phyloP scores from a whole-genome alignment of 53 echinoderm and acorn worm species.

The Luidia sarsii region DNA sequence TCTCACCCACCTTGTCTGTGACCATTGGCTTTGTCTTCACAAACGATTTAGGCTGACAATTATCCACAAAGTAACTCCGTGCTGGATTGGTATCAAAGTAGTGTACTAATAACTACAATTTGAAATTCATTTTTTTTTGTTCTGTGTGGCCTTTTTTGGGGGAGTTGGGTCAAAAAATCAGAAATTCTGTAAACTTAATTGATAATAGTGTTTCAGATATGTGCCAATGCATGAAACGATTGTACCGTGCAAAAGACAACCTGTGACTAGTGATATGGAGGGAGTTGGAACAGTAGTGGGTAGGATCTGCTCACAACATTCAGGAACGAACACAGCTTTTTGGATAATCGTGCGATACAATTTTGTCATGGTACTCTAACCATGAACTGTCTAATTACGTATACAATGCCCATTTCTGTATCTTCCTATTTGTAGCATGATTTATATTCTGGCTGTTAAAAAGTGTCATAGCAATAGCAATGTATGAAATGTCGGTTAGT shows the following conservation, averaged over 20 bases:
- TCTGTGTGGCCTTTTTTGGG: not conserved
- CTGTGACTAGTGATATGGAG: not conserved
- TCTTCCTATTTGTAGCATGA: not conserved
- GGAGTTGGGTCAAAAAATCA: not conserved
- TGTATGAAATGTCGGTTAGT: constrained; percentile 1
- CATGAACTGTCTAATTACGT: not conserved
- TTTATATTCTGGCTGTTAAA: not conserved
- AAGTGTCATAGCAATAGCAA: not conserved
- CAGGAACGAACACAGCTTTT: not conserved
- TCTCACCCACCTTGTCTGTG: not conserved
- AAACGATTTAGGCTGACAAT: not conserved
- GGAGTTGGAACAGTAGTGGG: not conserved
- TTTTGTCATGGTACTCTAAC: not conserved
- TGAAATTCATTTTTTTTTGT: not conserved
- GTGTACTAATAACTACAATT: not conserved
- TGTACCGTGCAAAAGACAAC: not conserved
- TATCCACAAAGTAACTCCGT: not conserved
- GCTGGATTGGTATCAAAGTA: not conserved
- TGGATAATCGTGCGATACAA: not conserved
- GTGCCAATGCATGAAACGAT: not conserved
- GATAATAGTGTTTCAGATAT: not conserved
- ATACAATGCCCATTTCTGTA: not conserved
- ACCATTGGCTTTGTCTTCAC: not conserved
- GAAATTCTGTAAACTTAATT: not conserved
- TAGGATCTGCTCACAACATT: not conserved